Conservation (phyloP, 1,140 invertebrate genomes). For the Sycophaga agraensis region DNA sequence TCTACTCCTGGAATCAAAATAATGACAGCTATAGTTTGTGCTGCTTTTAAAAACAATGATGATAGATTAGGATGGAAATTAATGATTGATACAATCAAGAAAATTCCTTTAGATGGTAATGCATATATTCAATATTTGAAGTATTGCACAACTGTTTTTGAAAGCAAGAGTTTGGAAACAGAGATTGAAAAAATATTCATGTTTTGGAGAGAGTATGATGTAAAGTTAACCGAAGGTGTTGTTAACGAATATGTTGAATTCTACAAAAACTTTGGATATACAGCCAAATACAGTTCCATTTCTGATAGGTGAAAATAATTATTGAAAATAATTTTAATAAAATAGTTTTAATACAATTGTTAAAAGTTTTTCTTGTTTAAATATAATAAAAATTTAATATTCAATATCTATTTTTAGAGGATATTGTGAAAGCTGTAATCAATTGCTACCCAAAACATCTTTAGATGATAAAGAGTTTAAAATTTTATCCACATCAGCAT, state of each 20-base stretch:
- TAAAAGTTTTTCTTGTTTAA: background rate
- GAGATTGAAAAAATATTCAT: conserved; percentile 57
- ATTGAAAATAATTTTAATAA: background rate
- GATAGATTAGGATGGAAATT: conserved; percentile 59
- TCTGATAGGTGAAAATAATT: conserved; percentile 29
- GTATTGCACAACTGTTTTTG: conserved; percentile 53
- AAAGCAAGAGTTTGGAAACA: conserved; percentile 46
- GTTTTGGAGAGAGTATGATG: conserved; percentile 42
- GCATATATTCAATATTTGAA: conserved; percentile 54
- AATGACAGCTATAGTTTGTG: conserved; percentile 47
- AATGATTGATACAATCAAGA: conserved; percentile 53
- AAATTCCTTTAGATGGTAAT: conserved; percentile 22
- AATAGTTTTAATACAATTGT: background rate
- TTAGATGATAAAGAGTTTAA: conserved; percentile 66
- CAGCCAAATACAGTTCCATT: conserved; percentile 38
- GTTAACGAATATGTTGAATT: conserved; percentile 17
- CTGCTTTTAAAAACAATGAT: conserved; percentile 62
- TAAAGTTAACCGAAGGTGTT: conserved; percentile 23
- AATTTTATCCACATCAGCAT: conserved; percentile 61
- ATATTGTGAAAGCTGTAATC: conserved; percentile 62
- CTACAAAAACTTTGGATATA: conserved; percentile 43
- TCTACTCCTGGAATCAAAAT: conserved; percentile 29
- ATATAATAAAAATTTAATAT: background rate
- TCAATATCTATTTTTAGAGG: conserved; percentile 55
- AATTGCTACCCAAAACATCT: conserved; percentile 53